Percentiles rank a stretch among this genome's conserved stretches.
phyloP scores from a whole-genome alignment of 2,888 invertebrate genomes.

The Rhamnusium bicolor region DNA sequence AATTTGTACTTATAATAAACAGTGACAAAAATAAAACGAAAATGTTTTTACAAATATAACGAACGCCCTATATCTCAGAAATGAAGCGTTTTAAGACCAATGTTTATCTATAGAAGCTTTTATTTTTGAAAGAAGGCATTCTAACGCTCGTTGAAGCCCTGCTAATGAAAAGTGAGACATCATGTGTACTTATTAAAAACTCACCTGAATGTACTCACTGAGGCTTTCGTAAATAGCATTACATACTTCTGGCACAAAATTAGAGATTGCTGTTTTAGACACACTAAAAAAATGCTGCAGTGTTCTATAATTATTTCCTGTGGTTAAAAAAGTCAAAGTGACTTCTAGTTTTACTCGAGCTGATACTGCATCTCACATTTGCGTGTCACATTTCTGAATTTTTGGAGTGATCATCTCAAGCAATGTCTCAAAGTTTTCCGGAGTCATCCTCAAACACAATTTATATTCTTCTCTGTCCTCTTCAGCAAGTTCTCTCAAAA shows the following conservation, averaged over 20 bases:
- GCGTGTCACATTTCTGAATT: slow-evolving; percentile 32
- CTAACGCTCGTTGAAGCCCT: not conserved
- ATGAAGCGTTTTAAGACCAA: not conserved
- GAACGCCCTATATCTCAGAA: not conserved
- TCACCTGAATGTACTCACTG: not conserved
- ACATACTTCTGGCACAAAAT: slow-evolving; percentile 57
- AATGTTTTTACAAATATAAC: not conserved
- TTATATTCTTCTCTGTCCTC: slow-evolving; percentile 20
- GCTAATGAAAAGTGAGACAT: not conserved
- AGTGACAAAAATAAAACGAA: not conserved
- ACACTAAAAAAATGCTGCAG: slow-evolving; percentile 57
- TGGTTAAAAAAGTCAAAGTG: slow-evolving; percentile 58
- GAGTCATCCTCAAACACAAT: slow-evolving; percentile 28
- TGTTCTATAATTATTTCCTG: slow-evolving; percentile 54
- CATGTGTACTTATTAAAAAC: not conserved
- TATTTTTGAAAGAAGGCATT: not conserved
- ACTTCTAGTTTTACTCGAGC: slow-evolving; percentile 54
- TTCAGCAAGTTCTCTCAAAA: slow-evolving; percentile 30
- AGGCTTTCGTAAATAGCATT: slow-evolving; percentile 50
- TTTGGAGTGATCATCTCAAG: slow-evolving; percentile 31
- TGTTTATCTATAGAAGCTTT: not conserved
- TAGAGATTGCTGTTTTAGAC: slow-evolving; percentile 50
- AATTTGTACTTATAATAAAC: not conserved
- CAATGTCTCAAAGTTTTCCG: slow-evolving; percentile 27
- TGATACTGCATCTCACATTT: slow-evolving; percentile 35